Evolutionary conservation across 2,113 vertebrate species (phyloP), one percentile per base, ranked within the genome.

Genomic region (Scopus umbretta): DNA sequence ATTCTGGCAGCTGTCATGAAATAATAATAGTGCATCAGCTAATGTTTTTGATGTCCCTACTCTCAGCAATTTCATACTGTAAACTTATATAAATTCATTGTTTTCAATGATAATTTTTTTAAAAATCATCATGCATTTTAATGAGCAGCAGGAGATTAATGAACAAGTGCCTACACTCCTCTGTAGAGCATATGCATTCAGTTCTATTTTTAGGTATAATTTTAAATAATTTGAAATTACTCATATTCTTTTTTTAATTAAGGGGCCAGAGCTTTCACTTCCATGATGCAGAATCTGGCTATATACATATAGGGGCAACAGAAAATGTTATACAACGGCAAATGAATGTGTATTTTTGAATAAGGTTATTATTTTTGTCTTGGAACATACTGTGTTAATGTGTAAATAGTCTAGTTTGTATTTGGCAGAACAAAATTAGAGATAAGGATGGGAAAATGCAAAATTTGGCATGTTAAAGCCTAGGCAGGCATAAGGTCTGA

Each of bases 1-100:
- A 70, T 94, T 95, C 95, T 97, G 70, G 83, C 92, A 94, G 68
- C 84, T 96, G 63, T 96, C 76, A 79, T 61, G 66, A 97, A 92
- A 93, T 83, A 80, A 38, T 74, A 86, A 52, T 13, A 63, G 53
- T 66, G 45, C 61, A 21, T 34, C 30, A 80, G 34, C 5, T 4
- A 86, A 76, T 83, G 34, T 29, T 36, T 92, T 94, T 91, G 76
- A 88, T 84, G 70, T 34, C 50, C 52, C 55, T 90, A 80, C 67
- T 90, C 67, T 82, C 68, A 92, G 73, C 43, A 27, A 92, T 94
- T 94, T 96, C 86, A 52, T 43, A 38, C 16, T 42, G 29, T 45
- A 40, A 70, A 23, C 92, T 92, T 93, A 71, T 91, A 63, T 34
- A 43, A 86, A 90, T 92, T 65, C 47, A 29, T 94, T 88, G 58